Base-by-base conservation (phyloP, 2,113 vertebrate genomes). In the Syngnathoides biaculeatus region DNA sequence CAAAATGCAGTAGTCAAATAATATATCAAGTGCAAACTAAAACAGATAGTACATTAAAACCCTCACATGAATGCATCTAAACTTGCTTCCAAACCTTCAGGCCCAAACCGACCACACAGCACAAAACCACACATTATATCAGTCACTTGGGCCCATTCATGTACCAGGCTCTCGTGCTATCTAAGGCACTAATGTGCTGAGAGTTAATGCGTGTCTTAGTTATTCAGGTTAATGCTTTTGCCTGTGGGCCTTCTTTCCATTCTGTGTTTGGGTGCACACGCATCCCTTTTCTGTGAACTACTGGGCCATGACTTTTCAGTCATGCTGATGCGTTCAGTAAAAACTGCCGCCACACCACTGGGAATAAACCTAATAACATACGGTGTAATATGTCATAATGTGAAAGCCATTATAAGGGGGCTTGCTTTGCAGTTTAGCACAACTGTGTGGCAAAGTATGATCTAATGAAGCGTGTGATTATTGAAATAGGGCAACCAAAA, bases 181-280 rank as follows among this genome's bases (percentile, higher is more conserved):
- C 82, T 77, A 76, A 74, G 68, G 79, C 75, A 42, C 48, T 71
- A 68, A 78, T 64, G 73, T 62, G 75, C 73, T 48, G 65, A 70
- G 67, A 73, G 79, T 62, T 66, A 71, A 78, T 75, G 80, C 73
- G 77, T 66, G 66, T 81, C 78, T 87, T 78, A 79, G 81, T 84
- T 87, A 88, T 88, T 86, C 84, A 87, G 81, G 89, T 89, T 89
- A 83, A 89, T 87, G 79, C 27, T 7, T 85, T 86, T 20, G 74
- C 73, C 86, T 77, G 71, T 68, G 77, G 80, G 86, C 70, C 73
- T 74, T 75, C 79, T 81, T 83, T 82, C 78, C 81, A 83, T 83
- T 81, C 82, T 78, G 77, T 61, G 71, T 85, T 74, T 50, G 64
- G 48, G 48, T 69, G 73, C 74, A 62, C 72, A 80, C 75, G 69